Base-by-base conservation (phyloP, 2,797 vertebrate genomes). In the Acanthornis magna region DNA sequence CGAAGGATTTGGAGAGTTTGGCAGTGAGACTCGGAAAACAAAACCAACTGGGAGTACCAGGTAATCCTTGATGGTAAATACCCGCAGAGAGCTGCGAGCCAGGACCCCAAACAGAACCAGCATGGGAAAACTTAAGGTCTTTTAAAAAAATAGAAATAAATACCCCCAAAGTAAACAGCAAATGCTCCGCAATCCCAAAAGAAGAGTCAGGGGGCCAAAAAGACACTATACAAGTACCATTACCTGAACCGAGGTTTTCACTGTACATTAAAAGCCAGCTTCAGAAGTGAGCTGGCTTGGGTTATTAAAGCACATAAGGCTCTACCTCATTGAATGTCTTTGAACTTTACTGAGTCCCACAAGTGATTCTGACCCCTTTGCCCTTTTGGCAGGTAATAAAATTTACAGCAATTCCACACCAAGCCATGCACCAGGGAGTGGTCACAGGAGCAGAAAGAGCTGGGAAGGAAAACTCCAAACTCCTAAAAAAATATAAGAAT, bases 381-480 rank as follows among this genome's bases (percentile, higher is more conserved):
- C 98, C 98, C 98, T 98, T 98, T 99, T 98, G 98, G 99, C 99
- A 99, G 99, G 99, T 99, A 99, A 99, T 99, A 99, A 99, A 99
- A 98, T 99, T 99, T 99, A 99, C 98, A 98, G 98, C 98, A 98
- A 98, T 98, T 98, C 98, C 98, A 99, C 98, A 98, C 98, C 98
- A 99, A 99, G 98, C 98, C 98, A 98, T 99, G 98, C 98, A 99
- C 98, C 98, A 97, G 98, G 98, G 98, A 98, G 97, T 97, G 97
- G 98, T 98, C 98, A 95, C 96, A 98, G 96, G 95, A 98, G 97
- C 97, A 98, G 98, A 98, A 98, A 98, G 97, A 97, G 96, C 98
- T 98, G 97, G 98, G 98, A 98, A 98, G 98, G 97, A 98, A 98
- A 98, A 98, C 96, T 97, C 94, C 72, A 96, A 96, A 73, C 65